Base-by-base conservation (phyloP, 2,888 invertebrate species). In the Malthinus seriepunctatus region DNA sequence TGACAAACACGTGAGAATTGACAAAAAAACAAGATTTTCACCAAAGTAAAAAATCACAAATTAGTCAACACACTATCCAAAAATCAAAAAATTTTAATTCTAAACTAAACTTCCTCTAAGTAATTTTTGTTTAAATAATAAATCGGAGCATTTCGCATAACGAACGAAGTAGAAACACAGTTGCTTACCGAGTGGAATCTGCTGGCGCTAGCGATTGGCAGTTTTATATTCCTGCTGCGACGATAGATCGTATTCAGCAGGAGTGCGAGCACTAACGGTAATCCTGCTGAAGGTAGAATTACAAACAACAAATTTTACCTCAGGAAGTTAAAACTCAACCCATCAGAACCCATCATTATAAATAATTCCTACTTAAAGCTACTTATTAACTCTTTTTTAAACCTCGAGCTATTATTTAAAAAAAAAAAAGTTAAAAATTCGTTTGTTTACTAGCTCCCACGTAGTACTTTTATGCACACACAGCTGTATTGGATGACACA, bases 221-320 rank as follows among this genome's bases (percentile, higher is more conserved):
- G 50, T 60, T 56, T 55, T 48, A 42, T 58, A 50, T 54, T 60
- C 60, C 55, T 44, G 60, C 51, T 56, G 58, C 38, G 57, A 60
- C 44, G 34, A 33, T 37, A 47, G 46, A 37, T 51, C 51, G 52
- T 47, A 48, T 51, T 57, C 57, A 57, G 57, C 57, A 56, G 56
- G 51, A 56, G 51, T 39, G 57, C 50, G 48, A 50, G 46, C 44
- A 42, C 42, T 54, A 53, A 58, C 58, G 53, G 58, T 58, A 54
- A 49, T 46, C 37, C 47, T 44, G 45, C 48, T 31, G 32, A 50
- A 44, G 57, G 38, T 52, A 33, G 48, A 32, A 51, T 57, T 47
- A 58, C 49, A 23, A 23, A 23, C 23, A 54, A 58, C 32, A 44
- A 34, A 47, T 34, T 47, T 53, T 50, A 9, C 12, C 10, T 23